Evolutionary conservation across 2,797 vertebrate species (phyloP), one percentile per base, ranked within the genome.

Genomic region (Helarctos malayanus): DNA sequence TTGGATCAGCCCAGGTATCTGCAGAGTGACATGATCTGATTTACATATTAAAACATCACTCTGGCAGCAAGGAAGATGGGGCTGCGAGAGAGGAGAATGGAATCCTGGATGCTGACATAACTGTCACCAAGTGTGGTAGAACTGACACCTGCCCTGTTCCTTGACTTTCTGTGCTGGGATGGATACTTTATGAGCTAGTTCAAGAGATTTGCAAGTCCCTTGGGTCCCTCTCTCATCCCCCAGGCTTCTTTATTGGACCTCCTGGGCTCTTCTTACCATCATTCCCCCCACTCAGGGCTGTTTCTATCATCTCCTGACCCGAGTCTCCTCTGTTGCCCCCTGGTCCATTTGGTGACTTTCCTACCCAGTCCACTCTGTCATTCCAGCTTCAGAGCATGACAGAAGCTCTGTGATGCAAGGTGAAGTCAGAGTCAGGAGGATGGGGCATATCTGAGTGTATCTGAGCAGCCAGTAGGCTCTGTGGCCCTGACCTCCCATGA

Each of bases 1-100:
- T n/a, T 75, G 35, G 41, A 61, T 80, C 78, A 91, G 11, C 86
- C 68, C 38, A 56, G 54, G 78, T 84, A 29, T 97, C 91, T 95
- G 61, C 85, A 94, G 52, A 84, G 32, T 71, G 56, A 85, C 54
- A 52, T 71, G 61, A 68, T 90, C 69, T 27, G 3, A 57, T 84
- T 96, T 69, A 47, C 56, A 23, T 91, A 59, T 91, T 91, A 57
- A 80, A 92, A 59, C 59, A 69, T 4, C 7, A 9, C 47, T 93
- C 52, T 93, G 68, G 41, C 47, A 71, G 76, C 75, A 90, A 92
- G 38, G 45, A 89, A 45, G n/a, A 65, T 61, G 35, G 15, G 15
- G 38, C 47, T 84, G 19, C 29, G n/a, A 65, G 15, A n/a, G 65
- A 88, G 84, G 78, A 83, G 12, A 84, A 18, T 49, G 29, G 41